Evolutionary conservation across 2,888 invertebrate genomes (phyloP).

Genomic region (Drosophila buzzatii): DNA sequence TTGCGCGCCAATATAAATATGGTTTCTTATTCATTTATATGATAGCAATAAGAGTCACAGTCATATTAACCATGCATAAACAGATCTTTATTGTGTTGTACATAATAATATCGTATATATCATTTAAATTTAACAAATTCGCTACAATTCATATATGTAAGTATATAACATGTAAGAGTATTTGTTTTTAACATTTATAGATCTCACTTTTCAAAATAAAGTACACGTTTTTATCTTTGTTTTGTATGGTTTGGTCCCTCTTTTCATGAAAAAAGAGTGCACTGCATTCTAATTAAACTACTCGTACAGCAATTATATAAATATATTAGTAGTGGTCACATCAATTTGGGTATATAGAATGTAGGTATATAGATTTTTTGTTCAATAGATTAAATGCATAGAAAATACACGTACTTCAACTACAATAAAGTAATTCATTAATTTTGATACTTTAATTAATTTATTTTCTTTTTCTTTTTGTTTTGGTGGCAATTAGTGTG

Average conservation of each 20-base stretch:
- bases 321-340: constrained; percentile 66
- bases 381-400: constrained; percentile 69
- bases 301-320: constrained; percentile 52
- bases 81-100: constrained; percentile 67
- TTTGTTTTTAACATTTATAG: constrained; percentile 63
- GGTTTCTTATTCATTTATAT: neutral
- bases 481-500: constrained; percentile 59
- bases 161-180: constrained; percentile 53
- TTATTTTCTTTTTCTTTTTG: neutral
- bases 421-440: constrained; percentile 73
- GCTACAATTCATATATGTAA: constrained; percentile 55
- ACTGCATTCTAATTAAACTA: constrained; percentile 68
- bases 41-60: neutral
- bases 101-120: constrained; percentile 58
- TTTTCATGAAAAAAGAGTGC: constrained; percentile 79
- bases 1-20: neutral
- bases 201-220: constrained; percentile 73
- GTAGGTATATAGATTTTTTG: constrained; percentile 58
- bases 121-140: constrained; percentile 58
- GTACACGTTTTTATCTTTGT: constrained; percentile 64
- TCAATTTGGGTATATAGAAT: constrained; percentile 54
- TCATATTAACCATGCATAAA: constrained; percentile 63
- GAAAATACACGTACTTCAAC: constrained; percentile 48
- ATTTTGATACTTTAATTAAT: constrained; percentile 22
- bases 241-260: constrained; percentile 70